Percentiles rank a stretch among this genome's conserved stretches.
These are phyloP conservation scores for Stegodyphus dumicola DNA, from an alignment of 1,140 invertebrate species.

Conservation along the genomic window DNA sequence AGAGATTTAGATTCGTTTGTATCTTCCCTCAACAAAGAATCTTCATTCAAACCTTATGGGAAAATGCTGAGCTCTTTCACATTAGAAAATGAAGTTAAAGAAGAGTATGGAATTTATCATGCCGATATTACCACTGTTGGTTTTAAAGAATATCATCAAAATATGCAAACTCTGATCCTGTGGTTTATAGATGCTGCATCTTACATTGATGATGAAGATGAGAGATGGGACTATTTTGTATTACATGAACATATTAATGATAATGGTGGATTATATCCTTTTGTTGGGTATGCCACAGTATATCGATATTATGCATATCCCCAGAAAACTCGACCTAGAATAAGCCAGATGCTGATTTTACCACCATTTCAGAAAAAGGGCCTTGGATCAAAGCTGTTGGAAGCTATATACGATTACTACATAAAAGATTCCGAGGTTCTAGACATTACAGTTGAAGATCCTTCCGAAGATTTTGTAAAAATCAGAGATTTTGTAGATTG, in stretches of 20 bases:
- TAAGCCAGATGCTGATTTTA: conserved; percentile 90
- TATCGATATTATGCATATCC: conserved; percentile 97
- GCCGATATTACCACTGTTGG: conserved; percentile 77
- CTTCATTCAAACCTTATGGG: conserved; percentile 79
- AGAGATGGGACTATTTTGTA: conserved; percentile 77
- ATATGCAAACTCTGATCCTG: conserved; percentile 90
- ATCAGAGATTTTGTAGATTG: conserved; percentile 90
- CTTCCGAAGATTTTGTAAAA: conserved; percentile 87
- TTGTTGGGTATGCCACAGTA: conserved; percentile 88
- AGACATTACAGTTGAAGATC: conserved; percentile 94
- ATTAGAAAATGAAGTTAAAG: conserved; percentile 6
- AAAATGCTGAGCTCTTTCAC: conserved; percentile 75
- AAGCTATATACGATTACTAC: conserved; percentile 84
- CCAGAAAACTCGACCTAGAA: conserved; percentile 82
- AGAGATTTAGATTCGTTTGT: conserved; percentile 80
- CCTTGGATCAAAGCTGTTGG: conserved; percentile 80
- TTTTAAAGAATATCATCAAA: conserved; percentile 83
- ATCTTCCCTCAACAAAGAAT: conserved; percentile 75
- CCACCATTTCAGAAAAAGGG: conserved; percentile 90
- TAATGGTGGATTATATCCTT: conserved; percentile 77
- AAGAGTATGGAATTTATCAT: conserved; percentile 78
- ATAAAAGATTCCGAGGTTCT: conserved; percentile 77
- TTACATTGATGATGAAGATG: conserved; percentile 94
- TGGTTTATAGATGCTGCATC: conserved; percentile 92
- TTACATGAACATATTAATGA: conserved; percentile 79